Conservation (phyloP, 1,140 invertebrate genomes). For the Zaprionus ornatus region DNA sequence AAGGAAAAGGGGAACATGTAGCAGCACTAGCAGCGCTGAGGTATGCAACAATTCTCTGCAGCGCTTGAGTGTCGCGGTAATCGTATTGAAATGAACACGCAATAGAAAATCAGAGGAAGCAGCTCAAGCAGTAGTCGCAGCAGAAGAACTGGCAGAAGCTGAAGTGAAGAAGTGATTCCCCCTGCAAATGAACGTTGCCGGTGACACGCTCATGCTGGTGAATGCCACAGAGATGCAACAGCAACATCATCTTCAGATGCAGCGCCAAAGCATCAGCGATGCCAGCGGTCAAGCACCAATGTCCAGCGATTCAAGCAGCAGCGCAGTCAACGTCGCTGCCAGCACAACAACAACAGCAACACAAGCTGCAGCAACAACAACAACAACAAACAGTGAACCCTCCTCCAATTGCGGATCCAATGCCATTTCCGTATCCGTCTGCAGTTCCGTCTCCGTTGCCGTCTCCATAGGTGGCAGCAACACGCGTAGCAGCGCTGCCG, state of each 20-base stretch:
- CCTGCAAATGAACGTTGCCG: constrained; percentile 45
- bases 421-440: background rate
- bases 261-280: constrained; percentile 25
- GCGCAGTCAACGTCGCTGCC: background rate
- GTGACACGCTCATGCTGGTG: constrained; percentile 50
- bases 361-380: background rate
- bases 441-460: background rate
- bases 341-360: background rate
- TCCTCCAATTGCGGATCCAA: background rate
- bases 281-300: constrained; percentile 17
- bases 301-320: background rate
- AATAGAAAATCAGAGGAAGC: background rate
- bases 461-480: background rate
- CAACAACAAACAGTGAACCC: constrained; percentile 4
- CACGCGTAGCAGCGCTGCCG: background rate
- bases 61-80: constrained; percentile 6
- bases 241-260: constrained; percentile 36
- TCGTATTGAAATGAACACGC: constrained; percentile 7
- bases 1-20: background rate
- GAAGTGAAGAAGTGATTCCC: background rate
- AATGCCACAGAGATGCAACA: constrained; percentile 35
- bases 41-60: constrained; percentile 33
- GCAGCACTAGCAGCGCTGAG: background rate
- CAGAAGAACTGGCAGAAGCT: background rate
- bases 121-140: background rate